Conservation (phyloP, 2,888 invertebrate genomes). For the Apodemia hepburni region DNA sequence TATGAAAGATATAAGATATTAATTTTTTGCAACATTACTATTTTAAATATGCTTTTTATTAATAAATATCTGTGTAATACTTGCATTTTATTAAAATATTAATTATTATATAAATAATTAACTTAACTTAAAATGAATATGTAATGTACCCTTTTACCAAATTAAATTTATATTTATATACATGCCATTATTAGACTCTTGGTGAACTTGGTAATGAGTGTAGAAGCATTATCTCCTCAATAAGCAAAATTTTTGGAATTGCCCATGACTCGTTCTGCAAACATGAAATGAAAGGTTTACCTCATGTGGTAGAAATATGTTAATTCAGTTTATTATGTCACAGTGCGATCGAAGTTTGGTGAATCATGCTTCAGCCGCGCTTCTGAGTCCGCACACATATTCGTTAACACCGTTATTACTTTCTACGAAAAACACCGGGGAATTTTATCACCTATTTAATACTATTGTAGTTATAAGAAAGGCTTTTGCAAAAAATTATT, state of each 20-base stretch:
- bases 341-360: conserved; percentile 57
- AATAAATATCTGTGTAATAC: no score
- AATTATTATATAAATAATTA: no score
- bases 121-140: no score
- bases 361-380: conserved; percentile 53
- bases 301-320: conserved; percentile 57
- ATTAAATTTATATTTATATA: no score
- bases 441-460: conserved; percentile 34
- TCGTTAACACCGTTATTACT: conserved; percentile 71
- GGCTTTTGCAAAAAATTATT: neutral
- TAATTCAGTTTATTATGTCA: conserved; percentile 77
- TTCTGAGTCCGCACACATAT: conserved; percentile 41
- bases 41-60: no score
- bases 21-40: no score
- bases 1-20: no score
- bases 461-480: conserved; percentile 21
- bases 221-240: neutral
- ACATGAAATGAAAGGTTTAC: conserved; percentile 52
- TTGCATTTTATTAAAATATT: no score
- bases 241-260: conserved; percentile 33
- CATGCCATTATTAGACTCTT: no score
- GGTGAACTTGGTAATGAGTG: no score
- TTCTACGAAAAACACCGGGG: conserved; percentile 50
- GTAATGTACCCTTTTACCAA: no score
- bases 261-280: conserved; percentile 40